Base-by-base conservation (phyloP, 2,888 invertebrate genomes). In the Pilophorus perplexus region DNA sequence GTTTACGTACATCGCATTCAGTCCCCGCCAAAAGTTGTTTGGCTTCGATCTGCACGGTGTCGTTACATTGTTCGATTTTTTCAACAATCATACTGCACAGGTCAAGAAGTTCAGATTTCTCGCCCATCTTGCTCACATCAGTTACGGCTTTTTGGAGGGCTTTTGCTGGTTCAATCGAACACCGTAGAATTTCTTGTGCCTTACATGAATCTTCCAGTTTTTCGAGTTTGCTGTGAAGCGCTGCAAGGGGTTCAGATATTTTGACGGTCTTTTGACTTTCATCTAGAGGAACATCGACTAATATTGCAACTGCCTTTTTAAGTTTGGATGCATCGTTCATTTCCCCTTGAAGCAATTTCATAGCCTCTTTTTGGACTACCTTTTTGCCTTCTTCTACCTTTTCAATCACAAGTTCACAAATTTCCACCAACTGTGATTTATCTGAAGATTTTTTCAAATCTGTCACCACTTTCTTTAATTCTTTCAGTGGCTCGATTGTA, bases 391-490 rank as follows among this genome's bases (percentile, higher is more conserved):
- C 27, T 22, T 62, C 62, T 2, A 27, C 14, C 38, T 62, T 62
- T 27, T 28, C 25, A 28, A 62, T 27, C 18, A 62, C 20, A 12
- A 62, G 27, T 18, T 48, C 48, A 33, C 62, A 46, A 12, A 46
- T 18, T 23, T 62, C 62, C 14, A 62, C 4, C n/a, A 62, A 33
- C 33, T 62, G 62, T 6, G 62, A 44, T 5, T 16, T 28, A n/a
- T 62, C 62, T 16, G 22, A 28, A 46, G 48, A 2, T 33, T 62
- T 14, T 48, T 28, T 62, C 46, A 62, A 28, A 2, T 62, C 48
- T 10, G 28, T n/a, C 18, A 62, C 48, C 12, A 33, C 62, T 46
- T 18, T 4, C 16, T 62, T 25, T 12, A 62, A 48, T 25, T 25
- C 22, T 4, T n/a, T 28, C 1, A 62, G n/a, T 12, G 44, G 46